Evolutionary conservation across 1,140 invertebrate genomes (phyloP), one percentile per base, ranked within the genome.

Genomic region (Odontomachus brunneus): DNA sequence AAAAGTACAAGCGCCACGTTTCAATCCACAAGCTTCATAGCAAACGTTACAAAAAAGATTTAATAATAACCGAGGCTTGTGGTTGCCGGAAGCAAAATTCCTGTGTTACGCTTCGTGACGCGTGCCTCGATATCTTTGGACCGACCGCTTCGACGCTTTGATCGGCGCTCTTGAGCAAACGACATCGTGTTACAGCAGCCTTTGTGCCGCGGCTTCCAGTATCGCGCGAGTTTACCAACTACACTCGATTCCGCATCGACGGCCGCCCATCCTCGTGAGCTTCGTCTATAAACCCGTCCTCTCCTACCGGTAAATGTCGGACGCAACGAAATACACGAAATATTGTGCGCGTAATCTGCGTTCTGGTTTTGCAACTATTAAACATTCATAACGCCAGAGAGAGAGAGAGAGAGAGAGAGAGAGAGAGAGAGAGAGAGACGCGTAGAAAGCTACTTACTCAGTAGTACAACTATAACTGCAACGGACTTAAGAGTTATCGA

Each of bases 91-190:
- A 80, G 75, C 75, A 57, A 67, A 80, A 80, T 80, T 80, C 51
- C 75, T 48, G 38, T 71, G 65, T 80, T 57, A 80, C 66, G 75
- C 75, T 80, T 48, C 51, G 33, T 44, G 75, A 80, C 65, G 75
- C 75, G 33, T 69, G 33, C 33, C 53, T 69, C 75, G 65, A 71
- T 80, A 80, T 80, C 75, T 80, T 80, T 71, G 75, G 74, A 80
- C 75, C 69, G 75, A 71, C 75, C 75, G 65, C 51, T 80, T 38
- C 65, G 24, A 59, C 53, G 75, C 75, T 80, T 80, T 80, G 75
- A 80, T 71, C 65, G 75, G 51, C 14, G 33, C 65, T 69, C 75
- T 80, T 51, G 75, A 80, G 75, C 69, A 80, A 80, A 80, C 75
- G 75, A 80, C 75, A 80, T 80, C 51, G 75, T 80, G 51, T 80